Base-by-base conservation (phyloP, 2,113 vertebrate species). In the Dryoscopus gambensis region DNA sequence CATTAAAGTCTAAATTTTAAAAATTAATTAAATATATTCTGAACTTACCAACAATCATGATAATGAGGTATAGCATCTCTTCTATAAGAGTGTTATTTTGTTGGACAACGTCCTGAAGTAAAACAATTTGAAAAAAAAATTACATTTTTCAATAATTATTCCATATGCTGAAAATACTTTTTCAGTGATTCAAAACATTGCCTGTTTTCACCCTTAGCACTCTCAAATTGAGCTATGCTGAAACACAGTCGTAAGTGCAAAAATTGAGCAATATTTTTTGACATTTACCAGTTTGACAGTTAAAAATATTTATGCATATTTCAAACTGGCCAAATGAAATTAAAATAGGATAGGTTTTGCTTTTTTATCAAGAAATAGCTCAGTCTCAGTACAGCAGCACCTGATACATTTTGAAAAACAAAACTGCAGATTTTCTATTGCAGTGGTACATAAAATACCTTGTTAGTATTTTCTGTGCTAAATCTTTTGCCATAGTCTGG, bases 41-140 rank as follows among this genome's bases (percentile, higher is more conserved):
- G 53, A 83, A 97, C 99, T 98, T 97, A 99, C 99, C 99, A 47
- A 99, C 98, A 40, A 99, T 98, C 98, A 99, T 99, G 95, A 99
- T 99, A 97, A 99, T 98, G 94, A 99, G 98, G 89, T 99, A 99
- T 2, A 99, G 97, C 99, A 99, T 99, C 97, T 99, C 99, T 93
- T 99, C 99, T n/a, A 99, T 99, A 52, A 99, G 98, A 52, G 99
- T 99, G 96, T 99, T 99, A 97, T 99, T 99, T 97, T 99, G 99
- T 94, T 99, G 99, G 87, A 99, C 97, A 55, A 99, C 96, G 95
- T 99, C 99, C 99, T 99, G 75, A 88, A 50, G 24, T 65, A 56
- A 95, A 96, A 95, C 40, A 90, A 92, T 83, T 81, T 5, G 3
- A 1, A 4, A 74, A 47, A 62, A n/a, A 79, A 62, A 84, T 65